These are phyloP conservation scores for Xestoiulus laeticollis DNA, from an alignment of 2,888 invertebrate species.

Conservation along the genomic window DNA sequence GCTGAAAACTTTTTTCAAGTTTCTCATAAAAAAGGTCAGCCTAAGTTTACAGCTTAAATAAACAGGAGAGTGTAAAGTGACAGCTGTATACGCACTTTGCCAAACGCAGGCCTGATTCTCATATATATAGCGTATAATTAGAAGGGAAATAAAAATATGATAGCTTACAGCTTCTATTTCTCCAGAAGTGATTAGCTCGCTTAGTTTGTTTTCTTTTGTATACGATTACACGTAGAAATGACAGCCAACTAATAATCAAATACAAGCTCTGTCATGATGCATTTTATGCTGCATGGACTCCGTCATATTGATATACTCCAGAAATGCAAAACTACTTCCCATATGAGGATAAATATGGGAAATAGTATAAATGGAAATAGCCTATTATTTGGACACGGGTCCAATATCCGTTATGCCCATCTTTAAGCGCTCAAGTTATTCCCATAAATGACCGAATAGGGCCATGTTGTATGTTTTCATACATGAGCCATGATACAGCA, in stretches of 20 bases:
- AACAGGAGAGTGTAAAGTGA: slow-evolving; percentile 13
- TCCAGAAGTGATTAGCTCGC: neutral
- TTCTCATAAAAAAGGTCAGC: slow-evolving; percentile 18
- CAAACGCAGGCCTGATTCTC: slow-evolving; percentile 16
- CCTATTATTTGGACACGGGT: too few relatives aligned
- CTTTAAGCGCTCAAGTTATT: too few relatives aligned
- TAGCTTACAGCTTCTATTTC: slow-evolving; percentile 7
- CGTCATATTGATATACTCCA: too few relatives aligned
- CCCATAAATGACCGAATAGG: too few relatives aligned
- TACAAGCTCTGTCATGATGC: too few relatives aligned
- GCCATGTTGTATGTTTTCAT: too few relatives aligned
- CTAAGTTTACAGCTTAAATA: slow-evolving; percentile 4
- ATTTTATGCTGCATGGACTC: too few relatives aligned
- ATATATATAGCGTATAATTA: slow-evolving; percentile 17
- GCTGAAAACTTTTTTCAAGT: neutral
- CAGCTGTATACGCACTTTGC: slow-evolving; percentile 26
- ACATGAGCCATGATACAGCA: too few relatives aligned
- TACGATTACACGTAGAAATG: neutral
- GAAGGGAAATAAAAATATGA: slow-evolving; percentile 26
- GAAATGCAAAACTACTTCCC: too few relatives aligned
- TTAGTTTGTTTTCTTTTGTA: neutral
- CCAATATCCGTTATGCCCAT: too few relatives aligned
- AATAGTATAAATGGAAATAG: too few relatives aligned
- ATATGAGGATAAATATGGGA: too few relatives aligned
- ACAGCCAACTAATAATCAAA: neutral